Evolutionary conservation across 1,140 invertebrate genomes (phyloP), one percentile per base, ranked within the genome.

Genomic region (Diplogasteroides magnus): DNA sequence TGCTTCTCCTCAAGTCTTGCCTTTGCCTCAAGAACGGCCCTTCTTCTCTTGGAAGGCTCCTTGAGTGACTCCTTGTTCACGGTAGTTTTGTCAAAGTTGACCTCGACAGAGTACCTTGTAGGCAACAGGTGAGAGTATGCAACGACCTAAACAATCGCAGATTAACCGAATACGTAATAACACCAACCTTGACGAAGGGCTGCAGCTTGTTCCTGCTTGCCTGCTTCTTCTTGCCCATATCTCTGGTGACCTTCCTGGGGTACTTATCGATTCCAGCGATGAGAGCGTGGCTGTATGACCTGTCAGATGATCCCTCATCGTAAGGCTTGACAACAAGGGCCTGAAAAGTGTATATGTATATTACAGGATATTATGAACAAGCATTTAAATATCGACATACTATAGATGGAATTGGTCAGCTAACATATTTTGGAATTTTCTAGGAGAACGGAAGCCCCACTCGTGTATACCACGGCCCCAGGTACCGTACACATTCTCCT

Each of bases 111-210:
- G 85, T 98, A 87, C 85, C 87, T 83, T 23, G 96, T 99, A 68
- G 96, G 96, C 91, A 99, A 96, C 72, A 98, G 85, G 85, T 98
- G 96, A 81, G 97, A 97, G 87, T 96, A 97, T 85, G 97, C 98
- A 66, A 94, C 85, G 63, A 96, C 88, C 37, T 48, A 19, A 48
- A 48, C 6, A 48, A 48, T 48, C 6, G 6, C 6, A 48, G 37
- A 6, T 11, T 48, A 48, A 48, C 37, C 37, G 37, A 48, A 48
- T 48, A 48, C n/a, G n/a, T n/a, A n/a, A n/a, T n/a, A n/a, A n/a
- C n/a, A n/a, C n/a, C n/a, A n/a, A 48, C 37, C 87, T 93, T 95
- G 56, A 98, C 87, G 85, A 99, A 99, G 75, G 96, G 91, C 89
- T 98, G 98, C 72, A 99, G 89, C 85, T 96, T 97, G 76, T 91